Evolutionary conservation across 2,797 vertebrate species (phyloP).

Genomic region (Scolopax rusticola): DNA sequence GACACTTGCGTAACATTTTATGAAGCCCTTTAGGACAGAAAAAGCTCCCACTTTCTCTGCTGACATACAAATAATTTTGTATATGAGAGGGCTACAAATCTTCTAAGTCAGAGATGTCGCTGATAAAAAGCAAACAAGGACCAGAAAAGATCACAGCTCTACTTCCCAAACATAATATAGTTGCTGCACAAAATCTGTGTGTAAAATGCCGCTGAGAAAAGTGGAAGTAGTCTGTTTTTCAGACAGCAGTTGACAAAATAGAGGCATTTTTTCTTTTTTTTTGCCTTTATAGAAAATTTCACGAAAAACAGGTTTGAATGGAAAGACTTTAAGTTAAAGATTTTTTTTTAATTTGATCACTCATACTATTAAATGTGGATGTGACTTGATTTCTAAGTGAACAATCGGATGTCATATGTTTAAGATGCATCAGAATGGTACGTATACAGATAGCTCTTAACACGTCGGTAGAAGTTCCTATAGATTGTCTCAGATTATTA

Average conservation of each 20-base stretch:
- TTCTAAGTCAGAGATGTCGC: not conserved
- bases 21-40: constrained; percentile 34
- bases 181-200: not conserved
- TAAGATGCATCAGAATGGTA: not conserved
- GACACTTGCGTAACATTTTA: constrained; percentile 38
- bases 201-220: not conserved
- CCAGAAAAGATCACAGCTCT: constrained; percentile 3
- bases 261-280: not conserved
- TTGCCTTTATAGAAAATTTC: not conserved
- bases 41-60: constrained; percentile 12
- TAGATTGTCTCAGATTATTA: not conserved
- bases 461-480: not conserved
- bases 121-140: constrained; percentile 46
- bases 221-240: not conserved
- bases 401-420: not conserved
- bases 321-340: not conserved
- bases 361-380: not conserved
- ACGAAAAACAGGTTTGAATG: not conserved
- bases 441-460: not conserved
- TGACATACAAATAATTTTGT: constrained; percentile 44
- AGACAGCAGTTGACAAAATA: not conserved
- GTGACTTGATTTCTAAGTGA: not conserved
- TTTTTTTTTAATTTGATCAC: not conserved
- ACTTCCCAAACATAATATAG: not conserved
- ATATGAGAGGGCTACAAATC: not conserved